Base-by-base conservation (phyloP, 2,888 invertebrate species). In the Metallyticus violacea region DNA sequence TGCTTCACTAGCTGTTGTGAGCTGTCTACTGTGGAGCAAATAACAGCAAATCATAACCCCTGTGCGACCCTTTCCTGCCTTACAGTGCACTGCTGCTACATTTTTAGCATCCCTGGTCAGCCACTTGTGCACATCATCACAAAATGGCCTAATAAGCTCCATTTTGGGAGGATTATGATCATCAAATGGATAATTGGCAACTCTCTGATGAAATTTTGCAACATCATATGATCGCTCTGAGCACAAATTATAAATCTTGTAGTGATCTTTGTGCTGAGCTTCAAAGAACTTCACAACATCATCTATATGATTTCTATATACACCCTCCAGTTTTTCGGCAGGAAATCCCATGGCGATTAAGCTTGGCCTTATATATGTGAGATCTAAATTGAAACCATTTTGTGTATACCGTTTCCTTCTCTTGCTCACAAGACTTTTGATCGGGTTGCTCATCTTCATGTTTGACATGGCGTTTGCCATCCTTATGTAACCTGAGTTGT, bases 311-410 rank as follows among this genome's bases (percentile, higher is more conserved):
- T 99, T 99, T 91, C 99, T 94, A 93, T 98, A 99, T 30, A 99
- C 96, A 77, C 97, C 97, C 93, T 99, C 99, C 89, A 99, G 93
- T 91, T 96, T 97, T 92, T 98, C 98, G 80, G 99, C 98, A 88
- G 99, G 99, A 93, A 97, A 99, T 83, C 99, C 99, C 99, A 99
- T 99, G 81, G 99, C 99, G 93, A 99, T 99, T 91, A 99, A 95
- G 92, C 97, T 97, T 90, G 96, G 95, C 90, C 95, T 96, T 91
- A 99, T 99, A 94, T 99, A 99, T 99, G 93, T 97, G 91, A 99
- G 95, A 94, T 99, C 99, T 93, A 99, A 94, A 93, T 99, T 97
- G 93, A 97, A 99, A 90, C 99, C 99, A 93, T 98, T 97, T 91
- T 97, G 95, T 90, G 96, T 96, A 92, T 97, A 99, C 90, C 99